Evolutionary conservation across 2,113 vertebrate species (phyloP), one percentile per base, ranked within the genome.

Genomic region (Chloropsis cyanopogon): DNA sequence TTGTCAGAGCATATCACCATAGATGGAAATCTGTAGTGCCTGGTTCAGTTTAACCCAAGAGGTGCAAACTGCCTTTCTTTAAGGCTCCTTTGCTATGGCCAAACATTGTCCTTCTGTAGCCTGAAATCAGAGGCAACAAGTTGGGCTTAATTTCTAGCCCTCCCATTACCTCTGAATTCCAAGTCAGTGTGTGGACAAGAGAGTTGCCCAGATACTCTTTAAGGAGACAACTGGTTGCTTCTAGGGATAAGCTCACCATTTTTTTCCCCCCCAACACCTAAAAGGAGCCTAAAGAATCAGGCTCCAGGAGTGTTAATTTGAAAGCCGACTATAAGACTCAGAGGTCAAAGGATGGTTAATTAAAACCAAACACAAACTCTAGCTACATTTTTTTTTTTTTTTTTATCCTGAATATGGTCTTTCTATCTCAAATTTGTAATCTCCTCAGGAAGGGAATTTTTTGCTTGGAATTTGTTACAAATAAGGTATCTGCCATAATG

Each of bases 11-110:
- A 60, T 64, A 93, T 39, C 73, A 49, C 69, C 52, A 89, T 82
- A 91, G 92, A 91, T 57, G 90, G 95, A 94, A 81, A 84, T 88
- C 31, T 78, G 78, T 77, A 83, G 56, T 59, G 87, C 82, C 52
- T 87, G 64, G 13, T 71, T 96, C 2, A 0, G 33, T 77, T 87
- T 92, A 76, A 87, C 61, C 24, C 68, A 42, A 25, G 44, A 77
- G 50, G 31, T 80, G 13, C 5, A 71, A 94, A 28, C 52, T 46
- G 16, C 42, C 16, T 96, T 92, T 93, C 29, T 73, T 81, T 88
- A 66, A n/a, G 28, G 22, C 9, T 90, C 53, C 31, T 91, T 92
- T 64, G 13, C 80, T 76, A 8, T 13, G 52, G 59, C 35, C 81
- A 47, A 80, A 31, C 10, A 26, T 21, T 41, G 12, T 65, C 39